These are phyloP conservation scores for Tetragonisca angustula DNA, from an alignment of 2,888 invertebrate species.

Conservation along the genomic window DNA sequence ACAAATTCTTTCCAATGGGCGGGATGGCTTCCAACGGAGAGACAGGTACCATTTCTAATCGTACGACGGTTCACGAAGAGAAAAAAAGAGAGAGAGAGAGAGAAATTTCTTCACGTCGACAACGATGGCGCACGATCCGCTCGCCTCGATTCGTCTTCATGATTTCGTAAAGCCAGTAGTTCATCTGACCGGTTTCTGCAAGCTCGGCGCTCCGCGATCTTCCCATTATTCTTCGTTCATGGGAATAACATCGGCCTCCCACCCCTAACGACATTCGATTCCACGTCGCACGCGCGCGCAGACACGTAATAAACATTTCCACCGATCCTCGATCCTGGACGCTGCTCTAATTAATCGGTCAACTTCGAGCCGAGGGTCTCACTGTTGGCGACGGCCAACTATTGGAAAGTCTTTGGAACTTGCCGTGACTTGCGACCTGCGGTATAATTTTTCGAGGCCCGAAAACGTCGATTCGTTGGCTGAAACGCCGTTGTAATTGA, in stretches of 20 bases:
- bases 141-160: conserved; percentile 58
- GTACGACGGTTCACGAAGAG: conserved; percentile 14
- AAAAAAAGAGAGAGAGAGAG: too few relatives aligned
- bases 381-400: background rate
- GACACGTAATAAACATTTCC: conserved; percentile 37
- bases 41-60: conserved; percentile 34
- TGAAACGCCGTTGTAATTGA: background rate
- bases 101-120: conserved; percentile 24
- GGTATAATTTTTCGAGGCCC: background rate
- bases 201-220: conserved; percentile 16
- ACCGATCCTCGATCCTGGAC: conserved; percentile 15
- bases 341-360: conserved; percentile 7
- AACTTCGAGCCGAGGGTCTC: background rate
- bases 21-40: conserved; percentile 2
- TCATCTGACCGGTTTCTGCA: conserved; percentile 20
- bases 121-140: conserved; percentile 31
- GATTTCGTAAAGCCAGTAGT: conserved; percentile 47
- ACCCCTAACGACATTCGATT: conserved; percentile 26
- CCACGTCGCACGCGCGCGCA: conserved; percentile 4
- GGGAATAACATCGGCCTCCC: conserved; percentile 36
- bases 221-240: conserved; percentile 53
- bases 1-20: background rate
- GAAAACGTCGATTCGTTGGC: too few relatives aligned
- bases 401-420: conserved; percentile 29
- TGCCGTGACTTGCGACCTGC: background rate